Conservation (phyloP, 2,797 vertebrate species). For the Microctenopoma lineatum region DNA sequence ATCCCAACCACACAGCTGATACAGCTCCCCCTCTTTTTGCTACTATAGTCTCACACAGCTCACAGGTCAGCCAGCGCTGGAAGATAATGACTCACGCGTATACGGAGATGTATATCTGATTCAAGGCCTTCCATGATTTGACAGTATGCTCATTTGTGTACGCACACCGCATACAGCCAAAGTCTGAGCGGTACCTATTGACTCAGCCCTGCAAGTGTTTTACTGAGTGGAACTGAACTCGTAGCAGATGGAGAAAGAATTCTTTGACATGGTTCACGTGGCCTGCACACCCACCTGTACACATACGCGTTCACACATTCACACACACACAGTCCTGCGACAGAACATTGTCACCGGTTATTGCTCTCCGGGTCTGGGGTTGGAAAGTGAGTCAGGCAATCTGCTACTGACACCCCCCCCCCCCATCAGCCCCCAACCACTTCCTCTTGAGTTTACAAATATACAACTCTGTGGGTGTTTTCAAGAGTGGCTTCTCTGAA, state of each 20-base stretch:
- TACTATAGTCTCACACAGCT: conserved; percentile 14
- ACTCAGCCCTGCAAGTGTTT: not conserved
- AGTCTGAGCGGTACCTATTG: not conserved
- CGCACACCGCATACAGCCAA: not conserved
- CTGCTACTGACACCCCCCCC: conserved; percentile 28
- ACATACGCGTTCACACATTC: not conserved
- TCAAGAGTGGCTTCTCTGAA: conserved; percentile 72
- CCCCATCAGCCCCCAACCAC: conserved; percentile 52
- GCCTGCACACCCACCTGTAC: conserved; percentile 5
- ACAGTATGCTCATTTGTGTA: not conserved
- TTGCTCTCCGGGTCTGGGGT: conserved; percentile 45
- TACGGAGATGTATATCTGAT: not conserved
- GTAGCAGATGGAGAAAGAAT: conserved; percentile 1
- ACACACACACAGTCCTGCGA: not conserved
- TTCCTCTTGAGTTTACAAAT: conserved; percentile 76
- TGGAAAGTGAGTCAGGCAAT: conserved; percentile 80
- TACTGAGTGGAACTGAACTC: conserved; percentile 13
- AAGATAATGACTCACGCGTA: conserved; percentile 57
- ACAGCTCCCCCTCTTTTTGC: conserved; percentile 6
- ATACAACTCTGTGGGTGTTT: conserved; percentile 73
- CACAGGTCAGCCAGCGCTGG: conserved; percentile 49
- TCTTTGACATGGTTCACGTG: conserved; percentile 12
- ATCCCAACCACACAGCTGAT: conserved; percentile 45
- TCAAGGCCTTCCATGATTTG: not conserved
- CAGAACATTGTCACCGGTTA: conserved; percentile 14